A percentile compares a stretch with the other conserved stretches of the same genome.
Conservation (phyloP, 1,140 invertebrate genomes). For the Pantala flavescens region DNA sequence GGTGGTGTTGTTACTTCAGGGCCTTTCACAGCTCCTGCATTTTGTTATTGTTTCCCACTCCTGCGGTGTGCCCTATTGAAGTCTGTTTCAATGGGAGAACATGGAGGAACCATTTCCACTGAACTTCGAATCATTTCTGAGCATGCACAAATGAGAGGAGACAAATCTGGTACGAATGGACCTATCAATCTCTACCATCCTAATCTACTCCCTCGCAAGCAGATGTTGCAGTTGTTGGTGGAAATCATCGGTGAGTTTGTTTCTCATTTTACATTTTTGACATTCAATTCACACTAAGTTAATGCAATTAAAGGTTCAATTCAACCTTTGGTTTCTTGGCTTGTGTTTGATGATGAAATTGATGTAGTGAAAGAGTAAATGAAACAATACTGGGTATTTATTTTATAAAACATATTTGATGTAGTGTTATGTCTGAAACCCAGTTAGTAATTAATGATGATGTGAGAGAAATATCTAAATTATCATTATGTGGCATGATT, state of each 20-base stretch:
- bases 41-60: conserved; percentile 75
- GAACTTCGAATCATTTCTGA: conserved; percentile 58
- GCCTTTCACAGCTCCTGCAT: conserved; percentile 56
- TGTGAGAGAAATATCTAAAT: no score
- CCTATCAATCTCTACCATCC: conserved; percentile 50
- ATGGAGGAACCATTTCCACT: conserved; percentile 48
- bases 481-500: no score
- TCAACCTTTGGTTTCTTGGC: no score
- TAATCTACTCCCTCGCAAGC: conserved; percentile 60
- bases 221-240: conserved; percentile 71
- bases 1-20: conserved; percentile 16
- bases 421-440: no score
- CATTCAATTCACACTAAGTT: no score
- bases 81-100: conserved; percentile 29
- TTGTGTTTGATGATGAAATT: no score
- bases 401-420: no score
- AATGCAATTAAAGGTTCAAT: no score
- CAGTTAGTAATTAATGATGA: no score
- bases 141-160: conserved; percentile 54
- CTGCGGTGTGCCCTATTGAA: conserved; percentile 51
- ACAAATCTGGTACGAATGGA: conserved; percentile 22
- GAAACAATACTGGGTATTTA: no score
- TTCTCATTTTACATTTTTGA: not conserved
- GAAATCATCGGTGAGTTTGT: conserved; percentile 65
- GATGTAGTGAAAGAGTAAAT: no score